Evolutionary conservation across 2,797 vertebrate genomes (phyloP), one percentile per base, ranked within the genome.

Genomic region (Falco novaeseelandiae): DNA sequence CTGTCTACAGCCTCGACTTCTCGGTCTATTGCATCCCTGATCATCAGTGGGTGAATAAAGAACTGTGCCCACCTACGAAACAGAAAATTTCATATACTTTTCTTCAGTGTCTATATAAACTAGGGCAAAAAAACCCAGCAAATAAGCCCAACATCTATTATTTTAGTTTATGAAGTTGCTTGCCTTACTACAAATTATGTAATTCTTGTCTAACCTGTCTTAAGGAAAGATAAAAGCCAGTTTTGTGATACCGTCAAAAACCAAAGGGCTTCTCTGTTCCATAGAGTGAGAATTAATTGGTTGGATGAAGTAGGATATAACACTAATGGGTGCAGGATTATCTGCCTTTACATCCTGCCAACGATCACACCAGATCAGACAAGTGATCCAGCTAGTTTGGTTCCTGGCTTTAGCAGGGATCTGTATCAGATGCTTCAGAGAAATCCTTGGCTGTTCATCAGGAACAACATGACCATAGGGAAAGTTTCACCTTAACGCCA

Each of bases 1-100:
- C 99, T 99, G 97, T 99, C 99, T 85, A 99, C 99, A 16, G 99
- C 99, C 97, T 99, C 99, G 52, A 99, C 99, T 97, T 99, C 99
- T 86, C 99, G 97, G 96, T 99, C 99, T 91, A 99, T 98, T 30
- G 99, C 99, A 82, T 99, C 99, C 78, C 99, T 98, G 34, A 99
- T 99, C 99, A 99, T 99, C 85, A 99, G 98, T 2, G 99, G 99
- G 81, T 99, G 99, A 94, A 99, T 99, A 87, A 99, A 99, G 98
- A 99, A 99, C 73, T 99, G 99, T 46, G 99, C 99, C 99, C 99
- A 99, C 89, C 99, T 99, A 97, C 9, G 25, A 96, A 97, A 85
- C 95, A 44, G 73, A 76, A 59, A 89, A 77, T 72, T 12, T 51
- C 16, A 69, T 8, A 22, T 0, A 26, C 9, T 69, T 94, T 58